Evolutionary conservation across 2,797 vertebrate genomes (phyloP), one percentile per base, ranked within the genome.

Genomic region (Erpetoichthys calabaricus): DNA sequence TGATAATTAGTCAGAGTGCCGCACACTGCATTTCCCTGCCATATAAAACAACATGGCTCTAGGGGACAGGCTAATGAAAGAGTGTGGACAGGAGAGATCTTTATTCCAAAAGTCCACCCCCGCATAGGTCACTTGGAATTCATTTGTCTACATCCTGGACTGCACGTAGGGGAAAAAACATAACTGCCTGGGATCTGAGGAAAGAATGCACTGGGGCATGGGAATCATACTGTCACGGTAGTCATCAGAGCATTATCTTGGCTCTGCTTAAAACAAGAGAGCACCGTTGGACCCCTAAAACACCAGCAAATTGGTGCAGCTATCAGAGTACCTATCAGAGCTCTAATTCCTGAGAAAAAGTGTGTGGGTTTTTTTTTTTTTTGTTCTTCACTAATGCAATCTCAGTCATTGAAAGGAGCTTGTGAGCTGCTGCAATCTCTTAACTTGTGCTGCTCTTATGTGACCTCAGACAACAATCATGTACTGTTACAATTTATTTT

Each of bases 201-300:
- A 74, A 91, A 85, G 91, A 94, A 94, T 97, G 89, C 65, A 68
- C 75, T 73, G 80, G 91, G 91, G 90, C 92, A 92, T 97, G 91
- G 89, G 92, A 97, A 96, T 84, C 80, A 67, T 75, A 76, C 78
- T 84, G 86, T 92, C 86, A 83, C 77, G 75, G 84, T 84, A 82
- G 86, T 85, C 86, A 87, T 84, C 84, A 88, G 85, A 89, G 83
- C 87, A 82, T 78, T 25, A 85, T 80, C 85, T 87, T 89, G 85
- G 84, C 85, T 81, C 65, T 56, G 75, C 76, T 84, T 89, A 82
- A 91, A 91, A 89, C 84, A 84, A 86, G 80, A 76, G 75, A 81
- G 79, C 75, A 80, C 79, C 77, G 71, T 73, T 55, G 80, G 80
- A 72, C 73, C 73, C 80, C 75, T 65, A 72, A 47, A 72, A 68